These are phyloP conservation scores for Melipona bicolor DNA, from an alignment of 2,888 invertebrate species.

Conservation along the genomic window DNA sequence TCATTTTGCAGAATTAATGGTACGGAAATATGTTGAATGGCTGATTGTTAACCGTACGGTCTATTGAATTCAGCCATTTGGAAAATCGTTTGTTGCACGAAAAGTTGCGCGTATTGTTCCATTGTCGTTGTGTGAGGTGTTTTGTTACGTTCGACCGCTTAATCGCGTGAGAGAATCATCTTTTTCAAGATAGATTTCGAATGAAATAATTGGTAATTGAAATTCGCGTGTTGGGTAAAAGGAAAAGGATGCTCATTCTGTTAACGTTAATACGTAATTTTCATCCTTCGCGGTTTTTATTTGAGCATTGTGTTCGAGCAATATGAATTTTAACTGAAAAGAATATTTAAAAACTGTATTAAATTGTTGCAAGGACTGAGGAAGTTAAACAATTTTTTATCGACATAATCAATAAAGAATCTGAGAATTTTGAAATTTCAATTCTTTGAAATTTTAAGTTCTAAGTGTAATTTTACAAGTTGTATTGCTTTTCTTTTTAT, in stretches of 20 bases:
- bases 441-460: too few relatives aligned
- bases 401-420: too few relatives aligned
- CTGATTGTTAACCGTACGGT: background rate
- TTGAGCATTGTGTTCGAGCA: background rate
- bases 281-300: background rate
- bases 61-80: background rate
- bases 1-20: background rate
- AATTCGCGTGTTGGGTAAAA: background rate
- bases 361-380: background rate
- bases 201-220: background rate
- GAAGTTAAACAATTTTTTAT: too few relatives aligned
- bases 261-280: background rate
- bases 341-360: background rate
- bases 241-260: background rate
- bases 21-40: background rate
- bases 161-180: background rate
- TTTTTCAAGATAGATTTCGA: conserved; percentile 6
- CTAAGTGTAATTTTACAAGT: background rate
- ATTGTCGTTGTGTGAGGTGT: background rate
- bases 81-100: conserved; percentile 13
- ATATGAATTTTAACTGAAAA: background rate
- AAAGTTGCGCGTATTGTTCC: background rate
- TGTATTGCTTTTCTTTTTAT: too few relatives aligned
- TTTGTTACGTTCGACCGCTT: background rate
- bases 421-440: too few relatives aligned